These are phyloP conservation scores for Gyrodactylus salaris DNA, from an alignment of 1,140 invertebrate species.

Conservation along the genomic window DNA sequence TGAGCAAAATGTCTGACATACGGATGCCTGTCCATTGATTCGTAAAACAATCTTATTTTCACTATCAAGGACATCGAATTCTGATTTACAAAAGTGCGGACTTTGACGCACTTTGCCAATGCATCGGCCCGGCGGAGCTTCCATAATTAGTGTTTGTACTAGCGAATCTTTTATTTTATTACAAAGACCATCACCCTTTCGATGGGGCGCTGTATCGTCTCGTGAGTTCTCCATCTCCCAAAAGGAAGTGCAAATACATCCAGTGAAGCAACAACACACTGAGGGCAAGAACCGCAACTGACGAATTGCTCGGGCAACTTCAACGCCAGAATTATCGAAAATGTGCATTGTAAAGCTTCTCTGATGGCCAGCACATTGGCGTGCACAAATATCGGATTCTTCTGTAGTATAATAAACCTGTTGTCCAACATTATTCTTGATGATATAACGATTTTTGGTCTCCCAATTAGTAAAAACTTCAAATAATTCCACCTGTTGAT, in stretches of 20 bases:
- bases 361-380: slow-evolving; percentile 38
- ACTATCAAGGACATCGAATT: background rate
- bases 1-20: background rate
- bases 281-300: slow-evolving; percentile 14
- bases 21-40: background rate
- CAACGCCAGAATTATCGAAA: slow-evolving; percentile 35
- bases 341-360: slow-evolving; percentile 53
- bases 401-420: slow-evolving; percentile 49
- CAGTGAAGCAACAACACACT: slow-evolving; percentile 6
- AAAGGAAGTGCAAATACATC: slow-evolving; percentile 13
- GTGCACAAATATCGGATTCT: slow-evolving; percentile 38
- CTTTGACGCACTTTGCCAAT: slow-evolving; percentile 13
- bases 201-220: background rate
- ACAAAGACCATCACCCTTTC: background rate
- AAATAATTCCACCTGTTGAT: slow-evolving; percentile 48
- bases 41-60: background rate
- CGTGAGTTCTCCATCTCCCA: background rate
- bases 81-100: slow-evolving; percentile 1
- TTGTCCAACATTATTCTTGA: slow-evolving; percentile 35
- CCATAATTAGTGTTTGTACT: slow-evolving; percentile 12
- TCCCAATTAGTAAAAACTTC: slow-evolving; percentile 52
- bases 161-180: slow-evolving; percentile 9
- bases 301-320: slow-evolving; percentile 19
- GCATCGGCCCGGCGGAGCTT: slow-evolving; percentile 12
- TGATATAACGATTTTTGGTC: slow-evolving; percentile 50